Base-by-base conservation (phyloP, 1,140 invertebrate species). In the Scaptomyza hsui region DNA sequence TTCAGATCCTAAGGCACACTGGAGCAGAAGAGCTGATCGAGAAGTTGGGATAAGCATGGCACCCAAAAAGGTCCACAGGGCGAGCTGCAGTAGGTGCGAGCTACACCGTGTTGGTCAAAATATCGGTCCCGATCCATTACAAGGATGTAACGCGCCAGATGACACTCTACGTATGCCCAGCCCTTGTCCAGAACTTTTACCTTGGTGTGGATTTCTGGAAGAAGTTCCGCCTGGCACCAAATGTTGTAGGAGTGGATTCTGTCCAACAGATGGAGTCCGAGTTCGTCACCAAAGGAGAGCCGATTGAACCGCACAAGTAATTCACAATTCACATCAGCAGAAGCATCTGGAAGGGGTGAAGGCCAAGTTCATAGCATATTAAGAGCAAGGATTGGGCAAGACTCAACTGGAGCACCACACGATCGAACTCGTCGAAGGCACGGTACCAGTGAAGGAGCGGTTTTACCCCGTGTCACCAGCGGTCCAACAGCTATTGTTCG, bases 401-500 rank as follows among this genome's bases (percentile, higher is more conserved):
- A 15, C 26, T 7, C 3, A 0, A 2, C 1, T 29, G 4, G 48
- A 13, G 4, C 12, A 4, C 7, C 48, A 51, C 13, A 7, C 3
- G 4, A 55, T 37, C 3, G 2, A n/a, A 16, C 16, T 37, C 2
- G 10, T 35, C 4, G 35, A 39, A n/a, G 35, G 16, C 2, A 32
- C 52, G n/a, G 15, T 41, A 19, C 52, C 37, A n/a, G n/a, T 41
- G 3, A 41, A 55, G 19, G 18, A 55, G 21, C 6, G 37, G 0
- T 55, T 55, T 19, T 55, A 19, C 18, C 52, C 37, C 1, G 35
- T 55, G 1, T 55, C 52, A 21, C 52, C 52, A 9, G 52, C 52
- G 10, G 4, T 55, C 0, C 52, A 55, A 3, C 13, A 55, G 6
- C 10, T 55, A 1, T 5, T 55, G 6, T 55, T 21, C 6, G 52